Conservation (phyloP, 2,888 invertebrate genomes). For the Matsumyia berberina region DNA sequence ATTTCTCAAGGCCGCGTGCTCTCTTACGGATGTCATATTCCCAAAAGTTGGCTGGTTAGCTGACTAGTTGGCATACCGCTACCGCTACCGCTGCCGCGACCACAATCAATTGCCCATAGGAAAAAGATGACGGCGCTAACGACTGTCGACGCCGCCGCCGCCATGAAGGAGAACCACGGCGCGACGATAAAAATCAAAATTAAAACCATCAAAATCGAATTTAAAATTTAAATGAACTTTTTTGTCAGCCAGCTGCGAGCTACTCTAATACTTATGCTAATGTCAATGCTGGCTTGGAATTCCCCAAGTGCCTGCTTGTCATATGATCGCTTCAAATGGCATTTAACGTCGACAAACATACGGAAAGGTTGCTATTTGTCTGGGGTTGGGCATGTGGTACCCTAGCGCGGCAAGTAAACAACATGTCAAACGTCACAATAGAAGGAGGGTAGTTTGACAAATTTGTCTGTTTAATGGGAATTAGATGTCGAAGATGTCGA, state of each 20-base stretch:
- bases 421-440: no score
- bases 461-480: no score
- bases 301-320: conserved; percentile 73
- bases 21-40: conserved; percentile 66
- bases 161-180: conserved; percentile 21
- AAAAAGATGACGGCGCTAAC: conserved; percentile 44
- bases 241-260: conserved; percentile 62
- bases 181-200: conserved; percentile 42
- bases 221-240: conserved; percentile 66
- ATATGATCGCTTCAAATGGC: conserved; percentile 64
- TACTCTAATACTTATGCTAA: conserved; percentile 69
- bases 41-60: conserved; percentile 6
- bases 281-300: conserved; percentile 70
- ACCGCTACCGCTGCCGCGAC: conserved; percentile 4
- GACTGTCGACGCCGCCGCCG: conserved; percentile 10
- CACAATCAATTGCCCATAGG: neutral
- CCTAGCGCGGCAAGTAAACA: no score
- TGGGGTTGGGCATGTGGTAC: no score
- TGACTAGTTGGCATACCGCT: neutral
- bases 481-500: no score
- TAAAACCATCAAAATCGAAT: conserved; percentile 46
- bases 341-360: conserved; percentile 29
- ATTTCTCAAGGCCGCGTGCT: conserved; percentile 63
- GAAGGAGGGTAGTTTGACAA: no score
- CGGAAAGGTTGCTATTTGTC: no score